phyloP scores from a whole-genome alignment of 1,140 invertebrate genomes.

The Tetraneura akinire region DNA sequence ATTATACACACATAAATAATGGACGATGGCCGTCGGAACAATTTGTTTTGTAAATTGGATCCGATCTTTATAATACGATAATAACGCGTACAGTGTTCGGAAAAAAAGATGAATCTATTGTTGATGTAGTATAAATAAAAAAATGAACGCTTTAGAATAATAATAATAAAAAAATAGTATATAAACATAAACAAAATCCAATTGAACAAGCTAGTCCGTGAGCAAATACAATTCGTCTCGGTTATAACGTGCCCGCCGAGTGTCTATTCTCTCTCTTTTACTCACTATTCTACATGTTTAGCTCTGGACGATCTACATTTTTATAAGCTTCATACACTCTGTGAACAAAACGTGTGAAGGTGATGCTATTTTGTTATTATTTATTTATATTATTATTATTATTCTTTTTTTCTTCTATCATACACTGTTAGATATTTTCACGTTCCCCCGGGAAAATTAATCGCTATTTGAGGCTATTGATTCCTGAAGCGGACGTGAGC shows the following conservation, averaged over 20 bases:
- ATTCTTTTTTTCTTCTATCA: background rate
- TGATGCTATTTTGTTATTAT: constrained; percentile 33
- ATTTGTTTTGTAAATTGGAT: constrained; percentile 51
- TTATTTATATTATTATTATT: too few species aligned
- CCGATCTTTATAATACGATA: constrained; percentile 49
- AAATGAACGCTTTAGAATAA: constrained; percentile 50
- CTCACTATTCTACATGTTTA: constrained; percentile 35
- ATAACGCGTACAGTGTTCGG: constrained; percentile 49
- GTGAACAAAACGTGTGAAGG: constrained; percentile 46
- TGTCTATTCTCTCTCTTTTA: background rate
- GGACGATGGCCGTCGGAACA: constrained; percentile 28
- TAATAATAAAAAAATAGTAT: constrained; percentile 46
- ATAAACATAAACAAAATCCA: constrained; percentile 51
- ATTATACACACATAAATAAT: constrained; percentile 30
- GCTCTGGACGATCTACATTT: constrained; percentile 41
- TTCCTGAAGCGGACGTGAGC: constrained; percentile 29
- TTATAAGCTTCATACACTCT: constrained; percentile 47
- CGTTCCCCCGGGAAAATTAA: constrained; percentile 48
- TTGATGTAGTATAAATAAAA: constrained; percentile 34
- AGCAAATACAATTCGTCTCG: constrained; percentile 51
- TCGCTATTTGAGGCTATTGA: constrained; percentile 44
- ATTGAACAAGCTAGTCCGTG: constrained; percentile 47
- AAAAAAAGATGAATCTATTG: constrained; percentile 50
- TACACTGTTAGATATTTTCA: constrained; percentile 10
- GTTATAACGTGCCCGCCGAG: constrained; percentile 48